Percentiles rank a stretch among this genome's conserved stretches.
Conservation (phyloP, 2,888 invertebrate genomes). For the Aphrophora alni region DNA sequence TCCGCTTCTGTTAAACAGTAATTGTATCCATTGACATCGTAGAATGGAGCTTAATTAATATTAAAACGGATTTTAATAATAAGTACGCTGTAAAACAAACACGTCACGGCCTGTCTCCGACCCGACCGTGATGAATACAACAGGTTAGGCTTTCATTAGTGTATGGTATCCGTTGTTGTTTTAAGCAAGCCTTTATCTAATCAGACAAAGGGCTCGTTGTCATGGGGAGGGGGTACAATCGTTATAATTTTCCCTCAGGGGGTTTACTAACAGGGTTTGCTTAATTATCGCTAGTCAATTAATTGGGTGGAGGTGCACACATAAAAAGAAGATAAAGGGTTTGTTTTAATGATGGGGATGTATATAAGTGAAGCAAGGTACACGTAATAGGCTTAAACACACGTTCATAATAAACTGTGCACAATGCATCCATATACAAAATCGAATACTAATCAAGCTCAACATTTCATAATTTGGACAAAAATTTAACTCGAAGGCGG, state of each 20-base stretch:
- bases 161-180: constrained; percentile 61
- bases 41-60: constrained; percentile 19
- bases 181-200: constrained; percentile 61
- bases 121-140: constrained; percentile 11
- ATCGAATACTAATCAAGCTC: too few species aligned
- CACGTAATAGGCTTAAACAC: too few species aligned
- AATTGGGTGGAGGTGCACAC: constrained; percentile 52
- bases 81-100: constrained; percentile 17
- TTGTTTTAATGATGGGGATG: neutral
- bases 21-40: neutral
- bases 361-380: too few species aligned
- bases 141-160: constrained; percentile 57
- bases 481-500: too few species aligned
- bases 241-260: constrained; percentile 49
- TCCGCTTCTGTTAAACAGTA: neutral
- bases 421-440: too few species aligned
- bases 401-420: too few species aligned
- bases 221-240: too few species aligned
- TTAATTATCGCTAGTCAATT: constrained; percentile 59
- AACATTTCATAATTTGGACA: too few species aligned
- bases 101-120: too few species aligned
- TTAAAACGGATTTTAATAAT: constrained; percentile 25
- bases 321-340: neutral
- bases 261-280: constrained; percentile 56
- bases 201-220: constrained; percentile 57